phyloP scores from a whole-genome alignment of 2,113 vertebrate species.

The Dipodomys stephensi region DNA sequence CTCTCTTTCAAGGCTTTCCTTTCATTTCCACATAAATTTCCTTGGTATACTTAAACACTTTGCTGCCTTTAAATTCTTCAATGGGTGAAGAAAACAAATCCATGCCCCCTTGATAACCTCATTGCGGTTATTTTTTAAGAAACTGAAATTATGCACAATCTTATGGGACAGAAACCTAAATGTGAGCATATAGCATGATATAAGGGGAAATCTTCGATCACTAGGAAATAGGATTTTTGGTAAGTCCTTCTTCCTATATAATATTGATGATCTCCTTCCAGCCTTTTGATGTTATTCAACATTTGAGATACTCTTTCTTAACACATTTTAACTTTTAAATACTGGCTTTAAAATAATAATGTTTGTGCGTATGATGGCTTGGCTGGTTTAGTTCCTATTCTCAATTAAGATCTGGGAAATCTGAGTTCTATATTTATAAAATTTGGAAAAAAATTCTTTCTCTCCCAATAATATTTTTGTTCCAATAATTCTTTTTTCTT shows the following conservation, averaged over 20 bases:
- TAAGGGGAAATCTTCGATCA: not conserved
- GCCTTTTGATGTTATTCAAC: not conserved
- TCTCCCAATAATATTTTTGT: not conserved
- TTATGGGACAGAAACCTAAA: not conserved
- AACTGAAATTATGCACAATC: not conserved
- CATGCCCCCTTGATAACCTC: too few species aligned
- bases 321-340: not conserved
- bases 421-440: not conserved
- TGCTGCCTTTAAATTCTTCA: too few species aligned
- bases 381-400: not conserved
- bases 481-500: not conserved
- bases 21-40: too few species aligned
- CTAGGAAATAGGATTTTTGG: not conserved
- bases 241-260: not conserved
- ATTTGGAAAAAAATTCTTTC: not conserved
- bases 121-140: too few species aligned
- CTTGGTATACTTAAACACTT: too few species aligned
- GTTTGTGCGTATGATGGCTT: accelerated
- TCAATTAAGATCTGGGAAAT: not conserved
- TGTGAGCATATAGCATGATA: not conserved
- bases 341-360: not conserved
- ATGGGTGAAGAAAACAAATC: too few species aligned
- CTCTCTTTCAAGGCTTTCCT: too few species aligned
- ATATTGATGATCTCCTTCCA: not conserved
- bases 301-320: not conserved